Conservation (phyloP, 2,797 vertebrate species). For the Sebastes cheni region DNA sequence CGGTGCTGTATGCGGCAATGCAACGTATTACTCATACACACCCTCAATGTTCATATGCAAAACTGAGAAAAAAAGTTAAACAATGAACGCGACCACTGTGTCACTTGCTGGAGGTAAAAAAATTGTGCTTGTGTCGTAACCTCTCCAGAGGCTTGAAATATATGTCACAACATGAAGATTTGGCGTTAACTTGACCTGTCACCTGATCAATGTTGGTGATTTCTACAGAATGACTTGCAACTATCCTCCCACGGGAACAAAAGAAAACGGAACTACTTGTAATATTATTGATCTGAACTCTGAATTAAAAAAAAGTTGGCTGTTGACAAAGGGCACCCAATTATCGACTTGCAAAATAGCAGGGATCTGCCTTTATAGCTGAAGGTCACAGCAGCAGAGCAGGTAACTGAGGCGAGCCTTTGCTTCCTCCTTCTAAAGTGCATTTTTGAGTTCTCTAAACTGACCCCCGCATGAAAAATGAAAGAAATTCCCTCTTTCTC, state of each 20-base stretch:
- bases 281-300: slow-evolving; percentile 52
- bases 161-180: neutral
- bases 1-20: slow-evolving; percentile 18
- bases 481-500: slow-evolving; percentile 57
- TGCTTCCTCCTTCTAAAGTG: slow-evolving; percentile 41
- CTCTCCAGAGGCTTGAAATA: slow-evolving; percentile 1
- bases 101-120: slow-evolving; percentile 17
- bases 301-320: slow-evolving; percentile 47
- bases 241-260: slow-evolving; percentile 25
- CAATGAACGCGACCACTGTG: slow-evolving; percentile 17
- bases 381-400: slow-evolving; percentile 61
- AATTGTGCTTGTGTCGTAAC: neutral
- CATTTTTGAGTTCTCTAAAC: slow-evolving; percentile 49
- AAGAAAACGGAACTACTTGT: slow-evolving; percentile 31
- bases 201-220: neutral
- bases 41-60: slow-evolving; percentile 20
- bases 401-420: slow-evolving; percentile 18
- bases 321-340: slow-evolving; percentile 65
- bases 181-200: neutral
- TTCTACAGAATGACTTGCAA: slow-evolving; percentile 12
- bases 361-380: slow-evolving; percentile 52
- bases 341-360: slow-evolving; percentile 66
- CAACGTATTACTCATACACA: slow-evolving; percentile 29
- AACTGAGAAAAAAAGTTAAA: slow-evolving; percentile 16
- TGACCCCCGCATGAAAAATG: slow-evolving; percentile 57